Evolutionary conservation across 2,888 invertebrate genomes (phyloP).

Genomic region (Drosophila colorata): DNA sequence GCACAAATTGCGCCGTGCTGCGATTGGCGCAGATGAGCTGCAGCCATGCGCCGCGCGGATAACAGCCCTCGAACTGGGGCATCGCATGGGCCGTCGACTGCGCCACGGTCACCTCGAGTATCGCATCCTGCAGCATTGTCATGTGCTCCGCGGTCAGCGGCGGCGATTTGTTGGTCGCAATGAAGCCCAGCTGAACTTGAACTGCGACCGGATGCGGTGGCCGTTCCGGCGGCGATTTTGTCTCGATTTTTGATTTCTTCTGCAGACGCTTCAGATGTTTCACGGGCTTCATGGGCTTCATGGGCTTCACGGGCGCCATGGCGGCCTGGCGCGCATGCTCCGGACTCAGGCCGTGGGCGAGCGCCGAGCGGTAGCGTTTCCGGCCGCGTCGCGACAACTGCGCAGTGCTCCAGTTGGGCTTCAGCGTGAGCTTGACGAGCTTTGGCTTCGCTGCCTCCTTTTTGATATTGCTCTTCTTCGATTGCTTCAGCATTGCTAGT

Average conservation of each 20-base stretch:
- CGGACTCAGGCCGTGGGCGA: background rate
- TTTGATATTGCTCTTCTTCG: background rate
- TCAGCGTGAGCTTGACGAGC: background rate
- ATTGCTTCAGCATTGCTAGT: background rate
- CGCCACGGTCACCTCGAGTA: conserved; percentile 11
- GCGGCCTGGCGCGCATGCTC: background rate
- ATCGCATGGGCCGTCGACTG: background rate
- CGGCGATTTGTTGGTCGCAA: background rate
- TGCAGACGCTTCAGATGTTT: no score
- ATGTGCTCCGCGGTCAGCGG: background rate
- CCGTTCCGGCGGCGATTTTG: no score
- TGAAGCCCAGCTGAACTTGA: conserved; percentile 8
- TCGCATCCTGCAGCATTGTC: background rate
- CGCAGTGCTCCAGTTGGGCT: background rate
- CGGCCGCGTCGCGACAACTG: background rate
- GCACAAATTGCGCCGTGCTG: background rate
- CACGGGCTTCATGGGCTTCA: no score
- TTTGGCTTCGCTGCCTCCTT: background rate
- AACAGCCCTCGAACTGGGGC: conserved; percentile 5
- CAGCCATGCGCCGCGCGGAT: conserved; percentile 5
- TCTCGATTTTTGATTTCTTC: background rate
- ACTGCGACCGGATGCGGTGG: background rate
- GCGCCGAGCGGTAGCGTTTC: background rate
- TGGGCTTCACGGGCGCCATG: no score
- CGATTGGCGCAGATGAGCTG: conserved; percentile 5